Evolutionary conservation across 2,888 invertebrate genomes (phyloP).

Genomic region (Polydrusus tereticollis): DNA sequence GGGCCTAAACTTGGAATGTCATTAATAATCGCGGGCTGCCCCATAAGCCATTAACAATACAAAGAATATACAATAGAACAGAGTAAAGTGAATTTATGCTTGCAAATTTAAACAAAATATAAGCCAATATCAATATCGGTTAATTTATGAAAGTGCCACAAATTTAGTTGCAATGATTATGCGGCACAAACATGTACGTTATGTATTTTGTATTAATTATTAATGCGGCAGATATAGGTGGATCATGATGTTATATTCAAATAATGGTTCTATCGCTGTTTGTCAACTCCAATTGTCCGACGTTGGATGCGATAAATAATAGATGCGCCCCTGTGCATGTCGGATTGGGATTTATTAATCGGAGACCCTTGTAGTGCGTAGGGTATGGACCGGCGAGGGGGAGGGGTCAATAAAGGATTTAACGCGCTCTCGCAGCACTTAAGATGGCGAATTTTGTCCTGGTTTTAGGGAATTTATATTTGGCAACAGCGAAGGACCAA

Average conservation of each 20-base stretch:
- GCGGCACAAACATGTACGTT: conserved; percentile 64
- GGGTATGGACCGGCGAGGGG: background rate
- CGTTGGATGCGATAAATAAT: conserved; percentile 63
- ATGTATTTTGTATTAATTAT: conserved; percentile 66
- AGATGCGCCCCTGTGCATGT: conserved; percentile 63
- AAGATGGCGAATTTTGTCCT: too few species aligned
- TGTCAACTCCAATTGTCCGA: conserved; percentile 65
- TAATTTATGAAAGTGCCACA: conserved; percentile 66
- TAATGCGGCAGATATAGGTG: conserved; percentile 66
- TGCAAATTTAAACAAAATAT: conserved; percentile 65
- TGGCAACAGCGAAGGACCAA: too few species aligned
- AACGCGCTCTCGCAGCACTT: background rate
- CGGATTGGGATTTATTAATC: conserved; percentile 64
- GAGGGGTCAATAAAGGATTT: background rate
- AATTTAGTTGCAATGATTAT: conserved; percentile 65
- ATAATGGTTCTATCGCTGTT: conserved; percentile 63
- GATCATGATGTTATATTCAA: conserved; percentile 66
- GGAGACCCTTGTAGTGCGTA: background rate
- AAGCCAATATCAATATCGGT: conserved; percentile 65
- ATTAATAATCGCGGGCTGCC: conserved; percentile 51
- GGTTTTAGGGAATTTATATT: too few species aligned
- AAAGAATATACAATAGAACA: conserved; percentile 59
- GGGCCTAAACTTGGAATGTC: conserved; percentile 51
- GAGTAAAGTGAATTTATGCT: conserved; percentile 61
- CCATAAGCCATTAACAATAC: conserved; percentile 54